Evolutionary conservation across 2,797 vertebrate species (phyloP).

Genomic region (Ispidina lecontei): DNA sequence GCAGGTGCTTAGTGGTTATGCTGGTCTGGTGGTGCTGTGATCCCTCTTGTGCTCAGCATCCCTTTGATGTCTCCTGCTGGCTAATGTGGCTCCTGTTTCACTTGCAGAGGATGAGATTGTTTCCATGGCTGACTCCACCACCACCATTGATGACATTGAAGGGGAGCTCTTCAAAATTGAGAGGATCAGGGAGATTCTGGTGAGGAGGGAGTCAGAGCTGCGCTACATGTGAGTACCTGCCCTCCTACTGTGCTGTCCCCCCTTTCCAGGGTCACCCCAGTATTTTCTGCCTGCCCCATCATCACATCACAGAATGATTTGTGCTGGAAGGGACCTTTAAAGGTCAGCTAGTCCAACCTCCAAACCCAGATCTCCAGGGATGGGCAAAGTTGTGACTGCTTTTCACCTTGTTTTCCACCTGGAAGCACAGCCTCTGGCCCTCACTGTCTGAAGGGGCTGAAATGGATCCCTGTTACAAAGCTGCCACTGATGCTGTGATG

Average conservation of each 20-base stretch:
- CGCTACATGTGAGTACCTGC: slow-evolving; percentile 87
- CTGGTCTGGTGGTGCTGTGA: not conserved
- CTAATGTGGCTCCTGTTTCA: not conserved
- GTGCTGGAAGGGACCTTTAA: not conserved
- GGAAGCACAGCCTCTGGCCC: not conserved
- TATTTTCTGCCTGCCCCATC: rapidly evolving
- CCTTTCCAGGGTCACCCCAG: not conserved
- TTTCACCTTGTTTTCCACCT: not conserved
- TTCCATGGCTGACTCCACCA: slow-evolving; percentile 90
- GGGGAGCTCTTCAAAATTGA: slow-evolving; percentile 90
- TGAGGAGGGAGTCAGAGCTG: slow-evolving; percentile 90
- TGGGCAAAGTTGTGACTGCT: not conserved
- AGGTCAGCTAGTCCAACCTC: not conserved
- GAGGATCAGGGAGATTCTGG: slow-evolving; percentile 86
- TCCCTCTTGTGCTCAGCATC: not conserved
- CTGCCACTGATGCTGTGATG: not conserved
- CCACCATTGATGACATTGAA: slow-evolving; percentile 86
- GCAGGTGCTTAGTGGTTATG: not conserved
- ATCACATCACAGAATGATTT: not conserved
- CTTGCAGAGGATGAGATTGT: slow-evolving; percentile 79
- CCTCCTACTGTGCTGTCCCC: rapidly evolving
- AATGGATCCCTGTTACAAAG: not conserved
- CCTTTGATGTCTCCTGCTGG: not conserved
- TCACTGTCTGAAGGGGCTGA: not conserved
- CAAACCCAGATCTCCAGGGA: not conserved